Conservation (phyloP, 2,797 vertebrate genomes). For the Psittacula derbiana region DNA sequence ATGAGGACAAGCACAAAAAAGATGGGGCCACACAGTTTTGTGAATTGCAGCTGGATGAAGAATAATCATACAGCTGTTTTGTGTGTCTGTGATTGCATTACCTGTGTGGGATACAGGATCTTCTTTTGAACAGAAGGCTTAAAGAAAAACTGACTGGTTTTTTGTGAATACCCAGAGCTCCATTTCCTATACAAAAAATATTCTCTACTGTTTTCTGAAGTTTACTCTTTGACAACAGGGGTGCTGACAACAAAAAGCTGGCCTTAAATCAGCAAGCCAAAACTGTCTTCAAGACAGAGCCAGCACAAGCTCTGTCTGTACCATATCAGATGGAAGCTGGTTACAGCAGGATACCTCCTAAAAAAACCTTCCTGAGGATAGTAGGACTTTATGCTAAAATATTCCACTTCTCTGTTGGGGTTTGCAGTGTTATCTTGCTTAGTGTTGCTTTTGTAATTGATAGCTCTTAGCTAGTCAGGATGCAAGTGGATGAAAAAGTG, state of each 20-base stretch:
- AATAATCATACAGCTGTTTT: not conserved
- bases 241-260: not conserved
- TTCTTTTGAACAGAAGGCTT: not conserved
- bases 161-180: not conserved
- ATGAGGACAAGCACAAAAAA: not conserved
- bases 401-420: not conserved
- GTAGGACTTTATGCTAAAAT: not conserved
- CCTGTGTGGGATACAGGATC: not conserved
- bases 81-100: not conserved
- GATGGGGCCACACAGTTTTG: no score
- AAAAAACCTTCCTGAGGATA: not conserved
- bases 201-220: not conserved
- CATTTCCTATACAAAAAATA: not conserved
- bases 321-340: not conserved
- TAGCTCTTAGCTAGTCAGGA: not conserved
- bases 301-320: not conserved
- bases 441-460: not conserved
- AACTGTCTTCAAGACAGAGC: not conserved
- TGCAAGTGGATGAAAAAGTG: not conserved
- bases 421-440: not conserved
- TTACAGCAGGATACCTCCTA: not conserved
- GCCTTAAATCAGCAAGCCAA: not conserved
- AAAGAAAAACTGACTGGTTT: not conserved
- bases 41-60: not conserved
- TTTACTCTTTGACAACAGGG: not conserved